Evolutionary conservation across 1,140 invertebrate genomes (phyloP), one percentile per base, ranked within the genome.

Genomic region (Doryteuthis pealeii): DNA sequence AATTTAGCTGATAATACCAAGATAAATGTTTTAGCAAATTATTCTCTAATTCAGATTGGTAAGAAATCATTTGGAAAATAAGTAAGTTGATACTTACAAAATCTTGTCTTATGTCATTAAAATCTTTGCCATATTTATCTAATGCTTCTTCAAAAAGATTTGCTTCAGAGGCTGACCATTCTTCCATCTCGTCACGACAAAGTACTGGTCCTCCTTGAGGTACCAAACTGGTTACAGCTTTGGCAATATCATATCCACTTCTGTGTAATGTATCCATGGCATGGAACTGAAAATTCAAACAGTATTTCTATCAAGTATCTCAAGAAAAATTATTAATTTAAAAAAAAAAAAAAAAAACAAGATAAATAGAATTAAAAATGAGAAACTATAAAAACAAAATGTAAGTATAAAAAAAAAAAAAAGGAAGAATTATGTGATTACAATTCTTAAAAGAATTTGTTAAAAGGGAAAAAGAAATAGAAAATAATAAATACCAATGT

Each of bases 101-200:
- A 88, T 99, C 97, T 87, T 94, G 92, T 88, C 96, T 92, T 87
- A 99, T 99, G 84, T 99, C 98, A 80, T 94, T 94, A 87, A 99
- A 99, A 90, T 99, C 98, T 91, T 99, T 99, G 76, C 97, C 98
- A 90, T 99, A 99, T 90, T 99, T 99, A 87, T 99, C 97, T 30
- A 92, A 75, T 65, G 97, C 97, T 89, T 99, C 98, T 90, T 99
- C 98, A 89, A 99, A 99, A 40, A 99, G 91, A 90, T 98, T 99
- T 28, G 97, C 97, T 98, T n/a, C n/a, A 22, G 96, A 96, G 14
- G 98, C 96, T 78, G 96, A 98, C 98, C 98, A 99, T 89, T 99
- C 98, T 90, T 99, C 98, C 94, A 99, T 98, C 90, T 99, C 97
- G 90, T 99, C 98, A 77, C 96, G 91, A 90, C 97, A 99, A 45